Conservation (phyloP, 1,140 invertebrate species). For the Carposina sasakii region DNA sequence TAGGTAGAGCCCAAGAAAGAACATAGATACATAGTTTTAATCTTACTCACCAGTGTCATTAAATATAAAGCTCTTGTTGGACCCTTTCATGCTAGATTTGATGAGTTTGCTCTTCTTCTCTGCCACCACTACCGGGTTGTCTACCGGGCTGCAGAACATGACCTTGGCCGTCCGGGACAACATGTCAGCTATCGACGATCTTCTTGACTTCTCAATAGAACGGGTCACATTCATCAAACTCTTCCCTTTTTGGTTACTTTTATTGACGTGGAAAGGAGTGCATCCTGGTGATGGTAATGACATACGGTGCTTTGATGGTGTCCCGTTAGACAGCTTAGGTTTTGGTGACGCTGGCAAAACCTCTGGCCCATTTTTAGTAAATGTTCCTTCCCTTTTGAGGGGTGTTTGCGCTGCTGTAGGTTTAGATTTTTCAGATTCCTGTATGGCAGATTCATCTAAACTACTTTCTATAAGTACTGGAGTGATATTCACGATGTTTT, state of each 20-base stretch:
- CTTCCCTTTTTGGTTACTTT: slow-evolving; percentile 30
- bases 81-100: slow-evolving; percentile 66
- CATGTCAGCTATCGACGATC: slow-evolving; percentile 25
- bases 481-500: slow-evolving; percentile 44
- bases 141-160: slow-evolving; percentile 61
- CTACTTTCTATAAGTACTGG: slow-evolving; percentile 57
- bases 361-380: slow-evolving; percentile 43
- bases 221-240: slow-evolving; percentile 50
- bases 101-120: slow-evolving; percentile 53
- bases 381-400: slow-evolving; percentile 52
- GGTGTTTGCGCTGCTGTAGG: slow-evolving; percentile 21
- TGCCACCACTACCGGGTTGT: slow-evolving; percentile 30
- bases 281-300: slow-evolving; percentile 50
- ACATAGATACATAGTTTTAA: no score
- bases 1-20: no score
- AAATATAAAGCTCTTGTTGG: slow-evolving; percentile 64
- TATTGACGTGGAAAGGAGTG: slow-evolving; percentile 45
- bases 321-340: slow-evolving; percentile 11
- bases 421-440: slow-evolving; percentile 10
- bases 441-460: slow-evolving; percentile 34
- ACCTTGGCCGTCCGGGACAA: slow-evolving; percentile 39
- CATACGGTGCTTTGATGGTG: slow-evolving; percentile 37
- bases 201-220: slow-evolving; percentile 51
- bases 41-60: slow-evolving; percentile 45
- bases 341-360: slow-evolving; percentile 8